Conservation (phyloP, 2,797 vertebrate species). For the Falco cherrug region DNA sequence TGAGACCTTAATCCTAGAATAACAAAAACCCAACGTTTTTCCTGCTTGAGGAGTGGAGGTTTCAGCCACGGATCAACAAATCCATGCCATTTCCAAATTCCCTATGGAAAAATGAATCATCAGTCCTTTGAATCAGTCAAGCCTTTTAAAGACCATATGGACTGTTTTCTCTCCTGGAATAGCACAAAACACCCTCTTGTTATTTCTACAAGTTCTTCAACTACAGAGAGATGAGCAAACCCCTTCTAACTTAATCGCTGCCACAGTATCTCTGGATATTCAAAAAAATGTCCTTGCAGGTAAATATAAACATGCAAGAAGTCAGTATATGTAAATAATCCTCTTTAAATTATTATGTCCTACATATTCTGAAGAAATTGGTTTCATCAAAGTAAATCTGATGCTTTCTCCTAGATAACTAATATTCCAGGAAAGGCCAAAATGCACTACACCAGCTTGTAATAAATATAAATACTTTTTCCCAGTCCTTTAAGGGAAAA, state of each 20-base stretch:
- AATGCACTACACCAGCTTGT: background rate
- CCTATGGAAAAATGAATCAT: background rate
- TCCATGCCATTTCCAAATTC: background rate
- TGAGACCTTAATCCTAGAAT: background rate
- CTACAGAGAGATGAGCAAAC: background rate
- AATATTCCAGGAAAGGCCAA: background rate
- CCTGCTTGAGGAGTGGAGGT: background rate
- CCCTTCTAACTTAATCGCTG: background rate
- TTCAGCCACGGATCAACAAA: background rate
- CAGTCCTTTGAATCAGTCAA: background rate
- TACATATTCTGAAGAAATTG: background rate
- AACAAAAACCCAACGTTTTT: background rate
- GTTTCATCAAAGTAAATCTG: background rate
- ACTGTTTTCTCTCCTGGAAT: background rate
- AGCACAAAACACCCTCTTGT: fast-evolving
- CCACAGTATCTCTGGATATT: background rate
- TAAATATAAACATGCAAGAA: background rate
- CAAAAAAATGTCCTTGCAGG: background rate
- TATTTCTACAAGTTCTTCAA: background rate
- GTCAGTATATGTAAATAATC: background rate
- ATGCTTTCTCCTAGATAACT: background rate
- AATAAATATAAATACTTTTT: background rate
- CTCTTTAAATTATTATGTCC: background rate
- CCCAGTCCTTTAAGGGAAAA: background rate
- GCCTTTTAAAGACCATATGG: background rate